These are phyloP conservation scores for Creontiades dilutus DNA, from an alignment of 2,888 invertebrate species.

Conservation along the genomic window DNA sequence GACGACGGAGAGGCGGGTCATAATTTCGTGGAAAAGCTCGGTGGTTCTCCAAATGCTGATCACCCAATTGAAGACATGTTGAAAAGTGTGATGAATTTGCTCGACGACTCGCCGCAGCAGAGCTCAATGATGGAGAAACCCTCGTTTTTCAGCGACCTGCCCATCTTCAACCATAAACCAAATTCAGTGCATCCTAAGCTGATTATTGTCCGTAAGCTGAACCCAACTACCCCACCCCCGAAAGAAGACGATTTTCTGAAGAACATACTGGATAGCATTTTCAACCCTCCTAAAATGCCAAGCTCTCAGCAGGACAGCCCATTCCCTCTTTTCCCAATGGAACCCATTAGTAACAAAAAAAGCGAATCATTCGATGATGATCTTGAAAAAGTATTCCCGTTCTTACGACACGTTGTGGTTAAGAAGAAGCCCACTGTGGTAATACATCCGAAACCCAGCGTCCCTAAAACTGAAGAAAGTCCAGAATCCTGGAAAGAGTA, in stretches of 20 bases:
- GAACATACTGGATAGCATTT: background rate
- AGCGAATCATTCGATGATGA: background rate
- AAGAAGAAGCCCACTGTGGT: background rate
- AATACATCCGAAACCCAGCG: background rate
- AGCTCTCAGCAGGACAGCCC: background rate
- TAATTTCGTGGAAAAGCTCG: background rate
- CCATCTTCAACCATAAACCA: background rate
- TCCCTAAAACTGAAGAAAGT: background rate
- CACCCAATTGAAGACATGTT: background rate
- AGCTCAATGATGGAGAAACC: background rate
- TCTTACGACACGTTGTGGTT: background rate
- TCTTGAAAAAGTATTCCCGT: background rate
- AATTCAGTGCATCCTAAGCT: constrained; percentile 17
- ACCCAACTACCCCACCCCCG: background rate
- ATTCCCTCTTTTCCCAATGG: background rate
- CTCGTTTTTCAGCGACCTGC: background rate
- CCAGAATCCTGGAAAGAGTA: constrained; percentile 10
- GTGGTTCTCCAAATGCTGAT: background rate
- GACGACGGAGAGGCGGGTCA: background rate
- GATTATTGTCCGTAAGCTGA: constrained; percentile 41
- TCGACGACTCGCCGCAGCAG: background rate
- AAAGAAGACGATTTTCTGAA: background rate
- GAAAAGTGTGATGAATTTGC: background rate
- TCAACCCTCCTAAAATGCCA: background rate
- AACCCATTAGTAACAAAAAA: background rate